Evolutionary conservation across 1,140 invertebrate genomes (phyloP).

Genomic region (Bombus difficillimus): DNA sequence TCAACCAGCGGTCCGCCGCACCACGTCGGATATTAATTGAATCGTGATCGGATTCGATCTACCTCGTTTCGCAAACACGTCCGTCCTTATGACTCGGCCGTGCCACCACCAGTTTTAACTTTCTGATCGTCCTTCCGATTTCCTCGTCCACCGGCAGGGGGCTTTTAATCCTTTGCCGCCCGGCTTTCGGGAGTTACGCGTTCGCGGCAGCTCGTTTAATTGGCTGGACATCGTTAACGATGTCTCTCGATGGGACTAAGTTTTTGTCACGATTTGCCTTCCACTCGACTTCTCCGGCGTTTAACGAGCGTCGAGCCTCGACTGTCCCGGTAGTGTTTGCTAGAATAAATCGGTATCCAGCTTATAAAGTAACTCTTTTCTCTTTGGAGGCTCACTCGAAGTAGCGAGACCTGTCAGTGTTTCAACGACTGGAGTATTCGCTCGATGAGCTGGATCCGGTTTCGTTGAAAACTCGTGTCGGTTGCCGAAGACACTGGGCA

Average conservation of each 20-base stretch:
- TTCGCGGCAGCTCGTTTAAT: constrained; percentile 33
- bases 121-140: constrained; percentile 52
- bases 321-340: neutral
- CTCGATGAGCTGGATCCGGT: neutral
- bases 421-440: neutral
- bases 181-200: constrained; percentile 16
- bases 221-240: constrained; percentile 42
- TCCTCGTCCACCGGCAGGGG: constrained; percentile 15
- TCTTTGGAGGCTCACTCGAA: neutral
- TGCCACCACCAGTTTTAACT: constrained; percentile 23
- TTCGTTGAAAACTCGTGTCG: neutral
- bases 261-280: neutral
- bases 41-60: constrained; percentile 63
- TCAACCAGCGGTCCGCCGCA: constrained; percentile 40
- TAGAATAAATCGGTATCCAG: neutral
- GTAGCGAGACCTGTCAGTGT: neutral
- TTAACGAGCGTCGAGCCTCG: neutral
- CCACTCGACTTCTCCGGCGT: neutral
- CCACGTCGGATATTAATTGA: constrained; percentile 70
- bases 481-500: neutral
- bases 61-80: constrained; percentile 60
- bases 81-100: constrained; percentile 55
- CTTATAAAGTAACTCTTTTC: constrained; percentile 7
- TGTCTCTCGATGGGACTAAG: no score
- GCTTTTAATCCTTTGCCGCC: constrained; percentile 23